phyloP scores from a whole-genome alignment of 1,140 invertebrate species.

The Choristoneura fumiferana region DNA sequence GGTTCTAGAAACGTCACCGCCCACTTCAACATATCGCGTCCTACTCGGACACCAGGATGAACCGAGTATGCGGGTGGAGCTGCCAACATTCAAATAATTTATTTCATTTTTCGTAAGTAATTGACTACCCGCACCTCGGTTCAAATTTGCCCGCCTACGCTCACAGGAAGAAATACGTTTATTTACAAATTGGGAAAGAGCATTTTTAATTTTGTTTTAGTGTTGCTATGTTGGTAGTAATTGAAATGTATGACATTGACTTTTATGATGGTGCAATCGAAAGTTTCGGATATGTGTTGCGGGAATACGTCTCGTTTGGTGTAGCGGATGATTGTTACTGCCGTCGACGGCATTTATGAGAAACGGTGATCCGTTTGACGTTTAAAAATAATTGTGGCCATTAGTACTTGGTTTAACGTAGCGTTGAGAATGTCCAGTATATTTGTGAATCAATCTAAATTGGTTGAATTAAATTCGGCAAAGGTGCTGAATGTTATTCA shows the following conservation, averaged over 20 bases:
- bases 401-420: slow-evolving; percentile 34
- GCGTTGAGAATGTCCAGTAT: slow-evolving; percentile 29
- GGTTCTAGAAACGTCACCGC: too few relatives aligned
- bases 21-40: too few relatives aligned
- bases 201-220: slow-evolving; percentile 29
- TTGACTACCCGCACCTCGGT: not conserved
- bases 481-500: slow-evolving; percentile 34
- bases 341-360: not conserved
- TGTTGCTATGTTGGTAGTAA: slow-evolving; percentile 29
- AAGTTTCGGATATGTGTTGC: slow-evolving; percentile 26
- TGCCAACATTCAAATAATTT: too few relatives aligned
- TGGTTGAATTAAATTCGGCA: slow-evolving; percentile 36
- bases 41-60: too few relatives aligned
- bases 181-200: slow-evolving; percentile 19
- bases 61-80: too few relatives aligned
- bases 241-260: slow-evolving; percentile 50
- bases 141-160: slow-evolving; percentile 10
- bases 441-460: slow-evolving; percentile 23
- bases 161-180: slow-evolving; percentile 24
- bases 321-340: slow-evolving; percentile 20
- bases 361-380: slow-evolving; percentile 23
- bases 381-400: slow-evolving; percentile 40
- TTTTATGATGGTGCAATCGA: slow-evolving; percentile 54
- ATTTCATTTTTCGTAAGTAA: too few relatives aligned
- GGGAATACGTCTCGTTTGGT: too few relatives aligned